Percentiles rank a stretch among this genome's conserved stretches.
These are phyloP conservation scores for Lates calcarifer DNA, from an alignment of 2,113 vertebrate species.

Conservation along the genomic window DNA sequence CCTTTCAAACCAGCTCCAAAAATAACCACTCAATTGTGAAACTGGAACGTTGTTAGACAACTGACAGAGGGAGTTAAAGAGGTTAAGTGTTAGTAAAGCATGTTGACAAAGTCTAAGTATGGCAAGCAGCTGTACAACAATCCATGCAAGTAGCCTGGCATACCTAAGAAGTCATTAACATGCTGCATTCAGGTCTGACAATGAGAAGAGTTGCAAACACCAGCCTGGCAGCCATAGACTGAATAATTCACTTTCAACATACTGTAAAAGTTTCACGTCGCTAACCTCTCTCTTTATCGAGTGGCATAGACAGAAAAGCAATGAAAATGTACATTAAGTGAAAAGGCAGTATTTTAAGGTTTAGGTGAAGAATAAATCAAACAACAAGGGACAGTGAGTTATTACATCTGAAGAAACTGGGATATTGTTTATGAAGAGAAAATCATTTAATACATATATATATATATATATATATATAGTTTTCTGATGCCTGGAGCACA, in stretches of 20 bases:
- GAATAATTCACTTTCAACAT: conserved; percentile 5
- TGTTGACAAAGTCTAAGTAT: conserved; percentile 47
- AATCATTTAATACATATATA: too few relatives aligned
- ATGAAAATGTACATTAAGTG: rapidly evolving
- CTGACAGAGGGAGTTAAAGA: conserved; percentile 16
- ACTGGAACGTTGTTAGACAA: conserved; percentile 12
- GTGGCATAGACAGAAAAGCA: neutral
- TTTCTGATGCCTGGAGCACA: too few relatives aligned
- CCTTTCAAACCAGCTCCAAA: conserved; percentile 18
- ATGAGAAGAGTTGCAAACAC: neutral
- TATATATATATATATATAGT: too few relatives aligned
- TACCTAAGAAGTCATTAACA: conserved; percentile 45
- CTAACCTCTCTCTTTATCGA: neutral
- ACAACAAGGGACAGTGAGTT: too few relatives aligned
- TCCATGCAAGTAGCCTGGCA: neutral
- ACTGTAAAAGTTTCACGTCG: neutral
- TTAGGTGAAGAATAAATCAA: neutral
- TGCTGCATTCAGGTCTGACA: conserved; percentile 11
- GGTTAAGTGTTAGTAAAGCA: conserved; percentile 45
- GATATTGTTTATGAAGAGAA: too few relatives aligned
- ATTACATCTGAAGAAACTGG: too few relatives aligned
- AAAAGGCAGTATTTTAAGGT: neutral
- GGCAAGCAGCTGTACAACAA: conserved; percentile 13
- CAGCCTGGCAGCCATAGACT: neutral
- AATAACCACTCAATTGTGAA: conserved; percentile 38